These are phyloP conservation scores for Leucoptera coffeella DNA, from an alignment of 2,888 invertebrate species.

Conservation along the genomic window DNA sequence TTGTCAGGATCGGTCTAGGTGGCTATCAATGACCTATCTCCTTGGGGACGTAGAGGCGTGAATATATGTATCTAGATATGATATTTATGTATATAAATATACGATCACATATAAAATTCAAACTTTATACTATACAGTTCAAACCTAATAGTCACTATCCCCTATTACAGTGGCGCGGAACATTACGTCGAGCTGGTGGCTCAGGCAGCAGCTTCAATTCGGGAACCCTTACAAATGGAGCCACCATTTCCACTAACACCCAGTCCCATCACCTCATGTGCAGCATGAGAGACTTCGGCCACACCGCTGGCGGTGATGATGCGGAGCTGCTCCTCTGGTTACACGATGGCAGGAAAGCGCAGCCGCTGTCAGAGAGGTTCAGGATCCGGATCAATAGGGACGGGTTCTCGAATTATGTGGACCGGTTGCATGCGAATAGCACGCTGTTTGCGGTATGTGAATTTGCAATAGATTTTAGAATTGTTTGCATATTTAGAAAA, in stretches of 20 bases:
- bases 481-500: too few relatives aligned
- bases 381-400: constrained; percentile 84
- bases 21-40: too few relatives aligned
- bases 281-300: constrained; percentile 84
- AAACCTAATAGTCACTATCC: too few relatives aligned
- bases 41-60: too few relatives aligned
- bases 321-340: constrained; percentile 83
- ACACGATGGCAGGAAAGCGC: constrained; percentile 72
- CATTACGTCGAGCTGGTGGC: constrained; percentile 36
- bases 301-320: constrained; percentile 83
- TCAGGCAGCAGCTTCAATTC: constrained; percentile 43
- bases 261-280: constrained; percentile 65
- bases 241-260: constrained; percentile 14
- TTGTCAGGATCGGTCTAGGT: too few relatives aligned
- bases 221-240: constrained; percentile 28
- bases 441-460: constrained; percentile 74
- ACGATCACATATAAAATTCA: too few relatives aligned
- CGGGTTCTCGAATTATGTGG: constrained; percentile 84
- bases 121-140: too few relatives aligned
- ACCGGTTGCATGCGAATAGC: constrained; percentile 80
- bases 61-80: too few relatives aligned
- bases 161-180: constrained; percentile 34
- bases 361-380: constrained; percentile 83
- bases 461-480: too few relatives aligned
- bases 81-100: too few relatives aligned